Percentiles rank a stretch among this genome's conserved stretches.
These are phyloP conservation scores for Strigops habroptila DNA, from an alignment of 2,113 vertebrate genomes.

Conservation along the genomic window DNA sequence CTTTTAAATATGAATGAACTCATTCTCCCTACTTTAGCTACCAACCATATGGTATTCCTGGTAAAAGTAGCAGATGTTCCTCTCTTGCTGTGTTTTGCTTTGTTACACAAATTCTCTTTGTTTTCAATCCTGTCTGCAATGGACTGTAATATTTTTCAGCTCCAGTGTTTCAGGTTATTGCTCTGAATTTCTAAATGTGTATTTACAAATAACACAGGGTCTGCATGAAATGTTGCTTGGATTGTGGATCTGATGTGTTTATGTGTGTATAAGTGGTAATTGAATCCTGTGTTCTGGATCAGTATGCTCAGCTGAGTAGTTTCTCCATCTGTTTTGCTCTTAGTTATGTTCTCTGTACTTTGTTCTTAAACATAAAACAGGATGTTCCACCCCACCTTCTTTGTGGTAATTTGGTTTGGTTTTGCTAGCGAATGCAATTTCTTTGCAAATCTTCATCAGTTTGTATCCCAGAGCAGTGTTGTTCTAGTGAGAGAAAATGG, in stretches of 20 bases:
- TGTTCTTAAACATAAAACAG: not conserved
- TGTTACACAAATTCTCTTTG: conserved; percentile 22
- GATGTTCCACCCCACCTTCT: not conserved
- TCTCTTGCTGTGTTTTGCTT: not conserved
- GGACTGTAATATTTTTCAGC: not conserved
- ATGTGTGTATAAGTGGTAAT: not conserved
- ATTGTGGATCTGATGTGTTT: not conserved
- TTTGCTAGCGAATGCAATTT: not conserved
- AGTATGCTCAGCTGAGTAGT: not conserved
- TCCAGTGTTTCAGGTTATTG: not conserved
- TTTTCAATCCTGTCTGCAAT: not conserved
- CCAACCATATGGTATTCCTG: conserved; percentile 54
- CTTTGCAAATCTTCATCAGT: not conserved
- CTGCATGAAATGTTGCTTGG: not conserved
- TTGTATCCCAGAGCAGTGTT: not conserved
- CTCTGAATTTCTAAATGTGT: not conserved
- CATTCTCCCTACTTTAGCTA: conserved; percentile 15
- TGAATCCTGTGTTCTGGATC: not conserved
- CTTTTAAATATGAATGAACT: conserved; percentile 49
- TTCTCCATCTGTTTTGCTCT: not conserved
- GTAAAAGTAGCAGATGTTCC: conserved; percentile 64
- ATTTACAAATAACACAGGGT: not conserved
- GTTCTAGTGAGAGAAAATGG: not conserved
- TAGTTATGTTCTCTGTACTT: not conserved
- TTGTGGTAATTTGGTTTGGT: not conserved